These are phyloP conservation scores for Pseudococcus longispinus DNA, from an alignment of 2,888 invertebrate species.

Conservation along the genomic window DNA sequence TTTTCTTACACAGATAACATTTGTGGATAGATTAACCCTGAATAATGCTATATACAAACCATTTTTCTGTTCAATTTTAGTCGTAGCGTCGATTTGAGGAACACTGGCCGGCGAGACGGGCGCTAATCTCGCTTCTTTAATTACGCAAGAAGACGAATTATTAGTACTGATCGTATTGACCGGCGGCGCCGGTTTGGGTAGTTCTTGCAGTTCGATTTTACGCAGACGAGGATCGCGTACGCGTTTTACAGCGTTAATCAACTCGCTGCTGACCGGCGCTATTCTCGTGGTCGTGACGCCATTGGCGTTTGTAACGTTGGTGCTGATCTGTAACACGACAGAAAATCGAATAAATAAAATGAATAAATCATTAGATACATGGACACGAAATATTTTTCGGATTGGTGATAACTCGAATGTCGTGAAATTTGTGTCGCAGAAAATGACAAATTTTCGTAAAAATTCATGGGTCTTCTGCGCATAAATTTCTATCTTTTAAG, in stretches of 20 bases:
- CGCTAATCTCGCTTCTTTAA: background rate
- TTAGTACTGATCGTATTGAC: background rate
- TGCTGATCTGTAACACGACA: background rate
- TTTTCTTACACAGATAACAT: slow-evolving; percentile 51
- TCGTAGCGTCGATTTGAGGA: slow-evolving; percentile 30
- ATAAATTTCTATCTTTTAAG: no score
- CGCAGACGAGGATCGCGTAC: slow-evolving; percentile 58
- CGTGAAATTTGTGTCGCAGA: no score
- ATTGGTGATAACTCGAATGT: no score
- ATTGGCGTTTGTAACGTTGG: slow-evolving; percentile 11
- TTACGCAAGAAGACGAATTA: background rate
- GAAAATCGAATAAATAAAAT: background rate
- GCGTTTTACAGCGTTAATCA: slow-evolving; percentile 57
- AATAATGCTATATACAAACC: slow-evolving; percentile 56
- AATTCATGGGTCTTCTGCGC: no score
- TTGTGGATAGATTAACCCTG: slow-evolving; percentile 49
- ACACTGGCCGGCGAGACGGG: background rate
- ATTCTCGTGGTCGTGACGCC: slow-evolving; percentile 38
- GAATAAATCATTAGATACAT: no score
- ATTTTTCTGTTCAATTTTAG: slow-evolving; percentile 54
- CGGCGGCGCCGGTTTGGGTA: background rate
- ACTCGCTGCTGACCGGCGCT: slow-evolving; percentile 57
- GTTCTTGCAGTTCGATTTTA: slow-evolving; percentile 50
- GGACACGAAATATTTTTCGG: no score
- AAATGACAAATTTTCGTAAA: no score